Percentiles rank a stretch among this genome's conserved stretches.
phyloP scores from a whole-genome alignment of 2,888 invertebrate species.

The Eupithecia abbreviata region DNA sequence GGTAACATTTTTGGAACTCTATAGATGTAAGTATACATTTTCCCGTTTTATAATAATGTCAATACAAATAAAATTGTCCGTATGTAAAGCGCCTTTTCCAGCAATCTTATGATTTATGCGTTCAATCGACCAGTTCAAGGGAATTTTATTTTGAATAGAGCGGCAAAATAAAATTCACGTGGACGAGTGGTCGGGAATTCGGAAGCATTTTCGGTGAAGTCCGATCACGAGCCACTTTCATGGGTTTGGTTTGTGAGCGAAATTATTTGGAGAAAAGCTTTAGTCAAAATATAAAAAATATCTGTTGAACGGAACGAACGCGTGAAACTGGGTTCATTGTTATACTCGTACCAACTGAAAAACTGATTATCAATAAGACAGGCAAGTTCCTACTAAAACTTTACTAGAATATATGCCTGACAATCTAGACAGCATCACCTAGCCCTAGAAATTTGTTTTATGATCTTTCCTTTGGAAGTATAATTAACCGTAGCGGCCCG shows the following conservation, averaged over 20 bases:
- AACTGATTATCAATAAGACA: no score
- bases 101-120: slow-evolving; percentile 19
- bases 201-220: background rate
- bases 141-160: slow-evolving; percentile 25
- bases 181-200: background rate
- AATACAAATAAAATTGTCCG: background rate
- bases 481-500: background rate
- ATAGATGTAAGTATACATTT: background rate
- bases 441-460: background rate
- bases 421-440: no score
- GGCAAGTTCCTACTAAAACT: no score
- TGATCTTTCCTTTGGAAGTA: background rate
- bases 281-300: background rate
- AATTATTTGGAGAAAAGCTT: background rate
- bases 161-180: background rate
- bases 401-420: no score
- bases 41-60: background rate
- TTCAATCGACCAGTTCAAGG: slow-evolving; percentile 15
- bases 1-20: background rate
- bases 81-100: background rate
- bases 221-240: slow-evolving; percentile 3
- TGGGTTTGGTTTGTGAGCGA: slow-evolving; percentile 7
- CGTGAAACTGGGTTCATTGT: background rate
- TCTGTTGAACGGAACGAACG: background rate
- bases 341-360: no score